These are phyloP conservation scores for Drosophila baimaii DNA, from an alignment of 1,140 invertebrate species.

Conservation along the genomic window DNA sequence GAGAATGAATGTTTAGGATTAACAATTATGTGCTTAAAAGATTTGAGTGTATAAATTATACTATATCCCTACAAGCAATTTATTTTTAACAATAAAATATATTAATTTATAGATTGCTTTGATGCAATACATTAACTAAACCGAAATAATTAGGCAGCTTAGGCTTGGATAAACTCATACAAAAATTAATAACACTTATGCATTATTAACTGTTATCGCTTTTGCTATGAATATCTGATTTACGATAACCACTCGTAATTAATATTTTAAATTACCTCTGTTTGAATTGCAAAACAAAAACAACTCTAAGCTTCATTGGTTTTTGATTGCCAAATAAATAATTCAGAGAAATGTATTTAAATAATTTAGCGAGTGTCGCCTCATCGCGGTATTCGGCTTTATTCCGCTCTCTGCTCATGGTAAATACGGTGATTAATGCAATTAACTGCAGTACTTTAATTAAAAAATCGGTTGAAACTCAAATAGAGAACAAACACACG, in stretches of 20 bases:
- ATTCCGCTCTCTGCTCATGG: conserved; percentile 8
- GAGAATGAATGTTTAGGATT: conserved; percentile 21
- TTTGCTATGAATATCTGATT: conserved; percentile 14
- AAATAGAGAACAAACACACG: conserved; percentile 25
- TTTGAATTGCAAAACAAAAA: conserved; percentile 16
- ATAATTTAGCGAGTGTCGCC: conserved; percentile 21
- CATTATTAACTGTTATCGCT: neutral
- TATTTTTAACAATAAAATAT: neutral
- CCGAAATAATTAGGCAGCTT: conserved; percentile 8
- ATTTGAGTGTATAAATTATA: neutral
- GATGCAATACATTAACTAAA: neutral
- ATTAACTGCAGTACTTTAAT: conserved; percentile 75
- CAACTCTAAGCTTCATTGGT: conserved; percentile 20
- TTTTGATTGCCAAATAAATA: conserved; percentile 44
- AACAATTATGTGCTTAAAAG: neutral
- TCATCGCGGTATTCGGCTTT: neutral
- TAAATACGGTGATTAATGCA: conserved; percentile 71
- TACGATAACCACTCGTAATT: neutral
- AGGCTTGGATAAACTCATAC: conserved; percentile 1
- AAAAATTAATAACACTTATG: conserved; percentile 12
- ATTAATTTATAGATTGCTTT: neutral
- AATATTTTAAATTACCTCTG: conserved; percentile 31
- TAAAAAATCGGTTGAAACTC: conserved; percentile 58
- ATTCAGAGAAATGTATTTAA: conserved; percentile 24
- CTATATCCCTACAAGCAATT: neutral